Percentiles rank a stretch among this genome's conserved stretches.
Conservation (phyloP, 1,140 invertebrate species). For the Drosophila pachea region DNA sequence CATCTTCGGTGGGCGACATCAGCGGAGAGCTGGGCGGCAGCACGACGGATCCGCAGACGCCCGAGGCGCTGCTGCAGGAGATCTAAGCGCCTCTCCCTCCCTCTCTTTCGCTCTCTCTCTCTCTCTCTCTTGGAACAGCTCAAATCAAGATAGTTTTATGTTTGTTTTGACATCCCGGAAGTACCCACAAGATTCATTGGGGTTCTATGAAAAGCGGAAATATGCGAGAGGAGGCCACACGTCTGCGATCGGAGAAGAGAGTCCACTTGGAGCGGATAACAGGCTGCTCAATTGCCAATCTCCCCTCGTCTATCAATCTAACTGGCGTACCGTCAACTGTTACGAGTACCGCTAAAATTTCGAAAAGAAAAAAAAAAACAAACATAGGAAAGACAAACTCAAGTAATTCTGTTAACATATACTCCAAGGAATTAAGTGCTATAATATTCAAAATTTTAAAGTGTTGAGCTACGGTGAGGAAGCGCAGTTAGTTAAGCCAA, state of each 20-base stretch:
- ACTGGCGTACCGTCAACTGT: background rate
- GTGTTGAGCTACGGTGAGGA: conserved; percentile 35
- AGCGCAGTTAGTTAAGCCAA: conserved; percentile 29
- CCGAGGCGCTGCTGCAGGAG: conserved; percentile 62
- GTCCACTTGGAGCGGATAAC: too few relatives aligned
- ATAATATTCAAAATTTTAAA: conserved; percentile 47
- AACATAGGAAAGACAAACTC: background rate
- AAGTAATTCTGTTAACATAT: conserved; percentile 37
- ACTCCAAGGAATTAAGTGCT: conserved; percentile 54
- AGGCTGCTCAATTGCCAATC: too few relatives aligned
- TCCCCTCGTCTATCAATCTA: background rate
- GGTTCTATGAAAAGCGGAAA: too few relatives aligned
- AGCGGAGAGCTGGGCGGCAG: conserved; percentile 60
- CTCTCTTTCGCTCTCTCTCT: background rate
- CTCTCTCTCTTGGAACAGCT: background rate
- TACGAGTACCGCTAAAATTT: conserved; percentile 2
- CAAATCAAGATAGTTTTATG: background rate
- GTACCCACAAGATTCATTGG: conserved; percentile 27
- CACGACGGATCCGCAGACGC: conserved; percentile 74
- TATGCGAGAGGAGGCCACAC: too few relatives aligned
- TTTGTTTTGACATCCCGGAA: background rate
- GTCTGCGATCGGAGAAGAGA: too few relatives aligned
- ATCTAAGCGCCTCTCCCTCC: conserved; percentile 59
- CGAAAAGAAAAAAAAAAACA: too few relatives aligned
- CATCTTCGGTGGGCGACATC: conserved; percentile 64